phyloP scores from a whole-genome alignment of 2,113 vertebrate species.

The Sclerurus mexicanus region DNA sequence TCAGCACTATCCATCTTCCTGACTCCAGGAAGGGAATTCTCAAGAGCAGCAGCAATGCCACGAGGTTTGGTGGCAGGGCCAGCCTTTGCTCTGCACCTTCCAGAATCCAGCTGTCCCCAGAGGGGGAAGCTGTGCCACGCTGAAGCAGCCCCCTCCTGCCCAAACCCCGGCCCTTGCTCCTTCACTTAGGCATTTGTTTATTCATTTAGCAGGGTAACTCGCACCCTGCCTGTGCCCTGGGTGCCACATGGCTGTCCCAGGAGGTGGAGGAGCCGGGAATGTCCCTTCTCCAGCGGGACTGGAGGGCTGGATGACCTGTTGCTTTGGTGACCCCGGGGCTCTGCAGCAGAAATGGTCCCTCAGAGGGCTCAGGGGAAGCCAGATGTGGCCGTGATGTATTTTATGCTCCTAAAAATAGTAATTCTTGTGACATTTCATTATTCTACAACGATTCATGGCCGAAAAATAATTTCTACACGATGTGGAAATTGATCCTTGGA shows the following conservation, averaged over 20 bases:
- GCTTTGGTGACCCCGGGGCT: background rate
- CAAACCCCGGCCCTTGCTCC: accelerated
- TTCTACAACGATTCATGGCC: accelerated
- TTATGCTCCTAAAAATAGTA: background rate
- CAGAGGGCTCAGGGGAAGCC: background rate
- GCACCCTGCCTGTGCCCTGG: background rate
- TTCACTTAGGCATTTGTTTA: too few species aligned
- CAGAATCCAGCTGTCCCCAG: background rate
- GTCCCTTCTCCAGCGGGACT: accelerated
- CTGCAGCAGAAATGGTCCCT: background rate
- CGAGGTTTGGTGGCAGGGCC: background rate
- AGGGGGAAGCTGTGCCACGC: accelerated
- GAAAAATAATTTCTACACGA: background rate
- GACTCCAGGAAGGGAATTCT: background rate
- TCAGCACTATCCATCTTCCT: background rate
- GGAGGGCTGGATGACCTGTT: background rate
- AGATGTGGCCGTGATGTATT: background rate
- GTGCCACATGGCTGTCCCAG: too few species aligned
- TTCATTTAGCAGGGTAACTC: background rate
- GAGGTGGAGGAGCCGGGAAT: background rate
- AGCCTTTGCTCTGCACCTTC: background rate
- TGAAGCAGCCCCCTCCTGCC: background rate
- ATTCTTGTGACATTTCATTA: background rate
- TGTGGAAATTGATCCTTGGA: background rate
- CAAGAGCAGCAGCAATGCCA: background rate